These are phyloP conservation scores for Sarcophilus harrisii DNA, from an alignment of 2,797 vertebrate genomes.

Conservation along the genomic window DNA sequence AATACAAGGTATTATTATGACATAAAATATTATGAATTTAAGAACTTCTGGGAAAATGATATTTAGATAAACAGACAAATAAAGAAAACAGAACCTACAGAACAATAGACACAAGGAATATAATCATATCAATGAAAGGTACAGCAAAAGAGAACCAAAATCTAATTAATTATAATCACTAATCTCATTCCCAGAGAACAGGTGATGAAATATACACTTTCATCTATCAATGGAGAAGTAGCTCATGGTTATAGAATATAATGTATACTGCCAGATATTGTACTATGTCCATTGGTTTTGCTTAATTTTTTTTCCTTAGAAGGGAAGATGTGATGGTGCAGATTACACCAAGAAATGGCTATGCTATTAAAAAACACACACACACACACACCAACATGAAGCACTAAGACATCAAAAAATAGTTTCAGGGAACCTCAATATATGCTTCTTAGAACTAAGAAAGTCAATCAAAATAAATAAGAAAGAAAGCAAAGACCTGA, in stretches of 20 bases:
- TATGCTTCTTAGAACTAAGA: neutral
- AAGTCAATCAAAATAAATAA: neutral
- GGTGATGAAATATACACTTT: neutral
- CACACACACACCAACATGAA: neutral
- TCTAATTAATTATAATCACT: neutral
- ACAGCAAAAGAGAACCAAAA: neutral
- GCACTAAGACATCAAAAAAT: neutral
- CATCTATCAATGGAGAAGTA: neutral
- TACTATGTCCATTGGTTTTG: neutral
- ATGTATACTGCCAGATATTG: neutral
- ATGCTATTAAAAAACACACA: neutral
- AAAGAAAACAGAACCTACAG: neutral
- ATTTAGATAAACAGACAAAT: neutral
- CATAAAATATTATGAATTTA: neutral
- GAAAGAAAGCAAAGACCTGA: neutral
- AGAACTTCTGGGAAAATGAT: neutral
- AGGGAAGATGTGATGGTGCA: neutral
- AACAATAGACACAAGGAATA: neutral
- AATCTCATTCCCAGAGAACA: neutral
- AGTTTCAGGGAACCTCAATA: neutral
- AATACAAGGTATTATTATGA: neutral
- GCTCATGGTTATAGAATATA: neutral
- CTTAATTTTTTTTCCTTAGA: neutral
- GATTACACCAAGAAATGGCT: neutral
- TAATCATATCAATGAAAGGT: neutral